Base-by-base conservation (phyloP, 2,113 vertebrate genomes). In the Hippocampus zosterae region DNA sequence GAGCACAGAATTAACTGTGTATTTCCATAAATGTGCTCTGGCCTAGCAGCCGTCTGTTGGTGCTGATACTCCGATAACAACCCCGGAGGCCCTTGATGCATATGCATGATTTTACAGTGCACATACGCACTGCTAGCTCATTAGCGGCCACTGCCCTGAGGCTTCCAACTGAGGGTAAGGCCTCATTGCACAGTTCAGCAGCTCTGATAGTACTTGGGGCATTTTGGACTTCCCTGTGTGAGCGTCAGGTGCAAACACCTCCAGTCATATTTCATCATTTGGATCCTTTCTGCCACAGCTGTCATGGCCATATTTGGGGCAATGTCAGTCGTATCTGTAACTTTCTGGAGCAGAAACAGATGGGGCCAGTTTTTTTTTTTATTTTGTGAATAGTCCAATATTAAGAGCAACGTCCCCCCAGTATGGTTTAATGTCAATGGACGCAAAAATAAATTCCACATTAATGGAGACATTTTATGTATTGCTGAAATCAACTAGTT, bases 181-280 rank as follows among this genome's bases (percentile, higher is more conserved):
- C 63, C 68, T 85, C 84, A 88, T 89, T 86, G 86, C 81, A 78
- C 72, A 79, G 79, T 84, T 86, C 82, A 79, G 82, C 82, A 80
- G 79, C 75, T 57, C 69, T 84, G 84, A 88, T 81, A 80, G 81
- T 42, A 70, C 82, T 82, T 41, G 12, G n/a, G 80, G 85, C 76
- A 1, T 73, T 85, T 74, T 82, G 71, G 73, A 78, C 29, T 71
- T 72, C 16, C 37, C 77, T 77, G 76, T 84, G 82, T 74, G 78
- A 84, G 81, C 74, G 80, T 85, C 82, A 84, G 83, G 83, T 88
- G 81, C 68, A 55, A 65, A 57, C 42, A 75, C 72, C 74, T 70
- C 67, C 48, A 60, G 68, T 68, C 16, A 71, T 70, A 75, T 50
- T 56, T 67, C 46, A 65, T 55, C 29, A 75, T 72, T 60, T 29